Conservation (phyloP, 2,888 invertebrate species). For the Clistopyga incitator region DNA sequence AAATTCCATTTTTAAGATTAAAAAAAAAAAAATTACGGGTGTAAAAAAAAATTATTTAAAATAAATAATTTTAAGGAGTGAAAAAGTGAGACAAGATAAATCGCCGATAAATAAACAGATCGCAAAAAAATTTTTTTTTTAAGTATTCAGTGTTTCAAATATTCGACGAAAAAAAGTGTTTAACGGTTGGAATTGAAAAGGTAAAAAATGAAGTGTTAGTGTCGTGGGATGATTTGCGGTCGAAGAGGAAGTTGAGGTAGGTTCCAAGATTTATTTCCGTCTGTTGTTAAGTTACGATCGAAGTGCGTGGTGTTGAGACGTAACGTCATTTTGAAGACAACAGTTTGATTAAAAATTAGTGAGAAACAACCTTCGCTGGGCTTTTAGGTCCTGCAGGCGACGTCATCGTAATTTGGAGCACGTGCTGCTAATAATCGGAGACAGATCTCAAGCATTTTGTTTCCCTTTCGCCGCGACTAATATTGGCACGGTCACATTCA, state of each 20-base stretch:
- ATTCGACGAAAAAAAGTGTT: conserved; percentile 3
- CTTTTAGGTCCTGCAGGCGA: background rate
- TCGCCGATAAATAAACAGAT: background rate
- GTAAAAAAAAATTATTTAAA: background rate
- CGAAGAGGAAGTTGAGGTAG: conserved; percentile 15
- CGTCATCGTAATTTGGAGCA: conserved; percentile 24
- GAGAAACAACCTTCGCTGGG: conserved; percentile 25
- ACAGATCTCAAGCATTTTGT: background rate
- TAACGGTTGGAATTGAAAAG: background rate
- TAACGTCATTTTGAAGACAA: conserved; percentile 22
- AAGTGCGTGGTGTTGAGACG: background rate
- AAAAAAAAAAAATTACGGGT: background rate
- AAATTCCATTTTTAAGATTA: background rate
- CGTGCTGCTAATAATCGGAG: conserved; percentile 20
- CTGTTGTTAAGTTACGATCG: background rate
- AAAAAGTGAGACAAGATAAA: background rate
- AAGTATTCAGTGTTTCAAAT: conserved; percentile 27
- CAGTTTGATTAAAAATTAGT: conserved; percentile 41
- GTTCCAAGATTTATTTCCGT: background rate
- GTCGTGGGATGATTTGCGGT: background rate
- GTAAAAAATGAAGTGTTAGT: background rate
- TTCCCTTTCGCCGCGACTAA: background rate
- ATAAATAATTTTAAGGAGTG: background rate
- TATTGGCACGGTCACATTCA: conserved; percentile 8
- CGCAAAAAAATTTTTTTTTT: background rate